Base-by-base conservation (phyloP, 92 coral and sea anemone species). In the Phymanthus crucifer region DNA sequence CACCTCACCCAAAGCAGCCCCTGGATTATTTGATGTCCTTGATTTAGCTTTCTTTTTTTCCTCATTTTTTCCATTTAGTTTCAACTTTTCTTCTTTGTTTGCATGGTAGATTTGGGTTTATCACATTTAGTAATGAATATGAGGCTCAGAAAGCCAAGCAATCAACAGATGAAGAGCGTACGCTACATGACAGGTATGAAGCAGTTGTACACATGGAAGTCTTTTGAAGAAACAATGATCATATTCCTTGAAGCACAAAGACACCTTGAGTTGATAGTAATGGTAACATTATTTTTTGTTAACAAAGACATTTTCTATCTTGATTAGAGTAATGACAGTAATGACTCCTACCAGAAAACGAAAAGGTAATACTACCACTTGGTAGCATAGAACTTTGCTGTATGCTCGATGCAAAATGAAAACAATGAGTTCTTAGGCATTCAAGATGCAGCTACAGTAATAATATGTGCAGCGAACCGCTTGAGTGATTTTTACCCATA, bases 71-170 rank as follows among this genome's bases (percentile, higher is more conserved):
- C 16, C 58, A 11, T 40, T 56, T 80, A 58, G 26, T 48, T 31
- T 61, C 37, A 13, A 0, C 1, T 43, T 4, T 54, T 6, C 31
- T 21, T 54, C 4, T 54, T 54, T 3, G 6, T 19, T 54, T 54
- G 6, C 24, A 21, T 54, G 64, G 29, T 54, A 94, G 98, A 54
- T 94, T 93, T 94, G 98, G 98, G 46, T 93, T 93, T 84, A 92
- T 94, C 36, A 93, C 94, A 69, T 94, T 92, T 69, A 88, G 97
- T 64, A 90, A 86, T 83, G 91, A 86, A 72, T 86, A 83, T 80
- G 98, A 88, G 61, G 98, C 97, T 73, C 84, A 90, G 67, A 92
- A 83, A 88, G 98, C 94, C 33, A 88, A 89, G 48, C 72, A 87
- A 36, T 85, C 98, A 31, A 65, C 91, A 38, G 98, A 92, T 26